A percentile compares a stretch with the other conserved stretches of the same genome.
Evolutionary conservation across 2,797 vertebrate species (phyloP).

Genomic region (Bothrops alternatus): DNA sequence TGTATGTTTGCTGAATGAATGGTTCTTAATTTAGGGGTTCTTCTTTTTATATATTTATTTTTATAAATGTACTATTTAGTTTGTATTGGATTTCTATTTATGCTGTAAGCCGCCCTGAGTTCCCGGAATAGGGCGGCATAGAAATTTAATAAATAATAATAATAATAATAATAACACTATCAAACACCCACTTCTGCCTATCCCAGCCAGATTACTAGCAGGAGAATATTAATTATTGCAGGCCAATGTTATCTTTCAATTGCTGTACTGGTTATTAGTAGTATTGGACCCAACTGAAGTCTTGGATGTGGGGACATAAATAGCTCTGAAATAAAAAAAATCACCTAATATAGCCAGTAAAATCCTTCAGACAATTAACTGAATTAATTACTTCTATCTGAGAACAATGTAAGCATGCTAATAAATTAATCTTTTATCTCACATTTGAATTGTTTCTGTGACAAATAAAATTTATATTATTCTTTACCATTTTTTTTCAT

Average conservation of each 20-base stretch:
- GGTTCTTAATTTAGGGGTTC: too few species aligned
- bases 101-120: too few species aligned
- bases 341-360: neutral
- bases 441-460: neutral
- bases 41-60: too few species aligned
- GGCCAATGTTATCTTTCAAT: neutral
- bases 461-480: neutral
- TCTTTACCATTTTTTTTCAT: neutral
- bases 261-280: neutral
- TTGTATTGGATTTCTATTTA: too few species aligned
- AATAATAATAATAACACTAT: too few species aligned
- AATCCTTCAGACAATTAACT: neutral
- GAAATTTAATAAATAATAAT: too few species aligned
- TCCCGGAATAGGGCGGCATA: too few species aligned
- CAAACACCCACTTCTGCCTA: neutral
- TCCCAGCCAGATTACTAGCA: neutral
- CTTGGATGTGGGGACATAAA: neutral
- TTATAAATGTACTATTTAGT: too few species aligned
- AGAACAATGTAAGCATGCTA: neutral
- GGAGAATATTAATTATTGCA: neutral
- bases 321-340: neutral
- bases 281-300: neutral
- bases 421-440: neutral
- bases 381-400: neutral
- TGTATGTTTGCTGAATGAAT: too few species aligned